These are phyloP conservation scores for Trissolcus brochymenae DNA, from an alignment of 2,888 invertebrate species.

Conservation along the genomic window DNA sequence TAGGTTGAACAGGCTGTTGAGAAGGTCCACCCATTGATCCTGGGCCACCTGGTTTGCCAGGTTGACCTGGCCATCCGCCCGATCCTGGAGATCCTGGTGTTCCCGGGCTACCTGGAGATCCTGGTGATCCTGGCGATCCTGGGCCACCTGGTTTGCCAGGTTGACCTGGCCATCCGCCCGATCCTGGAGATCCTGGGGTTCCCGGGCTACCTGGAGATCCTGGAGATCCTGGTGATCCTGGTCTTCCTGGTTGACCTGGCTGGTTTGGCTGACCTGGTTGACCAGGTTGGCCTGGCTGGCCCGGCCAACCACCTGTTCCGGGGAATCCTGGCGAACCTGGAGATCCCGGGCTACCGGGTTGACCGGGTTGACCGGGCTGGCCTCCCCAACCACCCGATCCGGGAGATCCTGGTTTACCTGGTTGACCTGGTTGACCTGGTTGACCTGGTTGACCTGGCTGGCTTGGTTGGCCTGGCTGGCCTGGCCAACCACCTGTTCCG, in stretches of 20 bases:
- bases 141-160: constrained; percentile 61
- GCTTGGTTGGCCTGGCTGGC: constrained; percentile 61
- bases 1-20: constrained; percentile 57
- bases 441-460: constrained; percentile 55
- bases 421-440: constrained; percentile 56
- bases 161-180: constrained; percentile 61
- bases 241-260: constrained; percentile 52
- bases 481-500: constrained; percentile 58
- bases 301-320: constrained; percentile 60
- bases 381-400: constrained; percentile 62
- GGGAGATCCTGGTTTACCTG: constrained; percentile 28
- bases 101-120: constrained; percentile 36
- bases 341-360: constrained; percentile 62
- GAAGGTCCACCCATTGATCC: constrained; percentile 55
- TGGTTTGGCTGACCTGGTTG: no score
- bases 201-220: constrained; percentile 52
- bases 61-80: constrained; percentile 65
- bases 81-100: constrained; percentile 29
- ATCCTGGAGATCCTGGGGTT: constrained; percentile 61
- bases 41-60: constrained; percentile 68
- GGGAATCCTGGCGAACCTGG: constrained; percentile 62
- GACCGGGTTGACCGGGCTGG: constrained; percentile 67
- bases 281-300: constrained; percentile 1
- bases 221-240: constrained; percentile 53
- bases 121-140: constrained; percentile 48